These are phyloP conservation scores for Phalacrocorax brasilianus DNA, from an alignment of 2,113 vertebrate species.

Conservation along the genomic window DNA sequence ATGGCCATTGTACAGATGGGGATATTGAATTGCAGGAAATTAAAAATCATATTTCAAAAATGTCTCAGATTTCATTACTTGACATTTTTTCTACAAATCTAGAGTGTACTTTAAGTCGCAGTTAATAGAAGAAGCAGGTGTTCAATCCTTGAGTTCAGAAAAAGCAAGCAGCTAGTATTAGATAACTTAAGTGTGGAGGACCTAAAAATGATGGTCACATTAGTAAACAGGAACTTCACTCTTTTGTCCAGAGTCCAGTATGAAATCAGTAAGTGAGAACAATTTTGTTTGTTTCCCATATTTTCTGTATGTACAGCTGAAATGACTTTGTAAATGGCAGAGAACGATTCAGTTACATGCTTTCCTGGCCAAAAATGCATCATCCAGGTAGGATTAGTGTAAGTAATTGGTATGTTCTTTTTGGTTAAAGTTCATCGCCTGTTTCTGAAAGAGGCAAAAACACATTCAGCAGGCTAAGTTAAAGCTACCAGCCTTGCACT, in stretches of 20 bases:
- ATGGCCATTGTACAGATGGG: neutral
- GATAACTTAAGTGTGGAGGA: neutral
- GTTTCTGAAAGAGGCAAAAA: neutral
- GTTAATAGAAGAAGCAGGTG: neutral
- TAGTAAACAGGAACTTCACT: neutral
- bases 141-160: neutral
- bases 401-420: neutral
- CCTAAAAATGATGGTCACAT: neutral
- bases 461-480: neutral
- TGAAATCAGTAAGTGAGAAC: neutral
- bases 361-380: neutral
- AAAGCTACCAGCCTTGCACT: neutral
- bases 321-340: neutral
- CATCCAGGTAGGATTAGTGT: neutral
- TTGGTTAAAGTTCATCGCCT: neutral
- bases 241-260: neutral
- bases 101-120: neutral
- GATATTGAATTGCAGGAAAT: neutral
- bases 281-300: neutral
- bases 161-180: neutral
- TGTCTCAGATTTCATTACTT: neutral
- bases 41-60: neutral
- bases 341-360: neutral
- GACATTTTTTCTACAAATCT: neutral
- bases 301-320: neutral